Percentiles rank a stretch among this genome's conserved stretches.
These are phyloP conservation scores for Enteromius thamalakanensis DNA, from an alignment of 2,797 vertebrate species.

Conservation along the genomic window DNA sequence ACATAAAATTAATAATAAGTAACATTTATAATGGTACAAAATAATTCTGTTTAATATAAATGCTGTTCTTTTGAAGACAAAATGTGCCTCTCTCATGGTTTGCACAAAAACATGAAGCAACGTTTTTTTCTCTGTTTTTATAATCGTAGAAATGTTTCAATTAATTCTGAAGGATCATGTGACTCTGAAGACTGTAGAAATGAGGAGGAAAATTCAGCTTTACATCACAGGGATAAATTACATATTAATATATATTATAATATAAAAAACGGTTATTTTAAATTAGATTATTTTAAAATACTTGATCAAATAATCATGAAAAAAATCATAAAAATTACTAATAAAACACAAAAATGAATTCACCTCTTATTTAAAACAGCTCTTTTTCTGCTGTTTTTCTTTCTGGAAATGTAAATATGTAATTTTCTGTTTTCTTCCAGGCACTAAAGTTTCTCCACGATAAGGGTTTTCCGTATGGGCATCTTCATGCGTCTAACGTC, in stretches of 20 bases:
- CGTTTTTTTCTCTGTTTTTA: no score
- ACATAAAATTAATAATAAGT: not conserved
- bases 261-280: not conserved
- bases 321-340: no score
- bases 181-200: not conserved
- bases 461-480: slow-evolving; percentile 88
- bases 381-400: not conserved
- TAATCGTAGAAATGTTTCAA: no score
- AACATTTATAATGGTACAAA: no score
- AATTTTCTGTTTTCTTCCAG: slow-evolving; percentile 66
- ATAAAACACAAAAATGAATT: no score
- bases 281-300: not conserved
- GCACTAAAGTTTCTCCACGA: slow-evolving; percentile 91
- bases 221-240: not conserved
- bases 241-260: not conserved
- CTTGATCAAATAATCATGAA: not conserved
- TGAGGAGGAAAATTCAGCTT: not conserved
- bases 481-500: slow-evolving; percentile 92
- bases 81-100: not conserved
- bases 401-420: not conserved
- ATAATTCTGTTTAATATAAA: not conserved
- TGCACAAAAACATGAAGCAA: not conserved
- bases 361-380: not conserved
- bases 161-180: not conserved
- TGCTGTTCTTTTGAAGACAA: not conserved